Evolutionary conservation across 2,797 vertebrate genomes (phyloP).

Genomic region (Okamejei kenojei): DNA sequence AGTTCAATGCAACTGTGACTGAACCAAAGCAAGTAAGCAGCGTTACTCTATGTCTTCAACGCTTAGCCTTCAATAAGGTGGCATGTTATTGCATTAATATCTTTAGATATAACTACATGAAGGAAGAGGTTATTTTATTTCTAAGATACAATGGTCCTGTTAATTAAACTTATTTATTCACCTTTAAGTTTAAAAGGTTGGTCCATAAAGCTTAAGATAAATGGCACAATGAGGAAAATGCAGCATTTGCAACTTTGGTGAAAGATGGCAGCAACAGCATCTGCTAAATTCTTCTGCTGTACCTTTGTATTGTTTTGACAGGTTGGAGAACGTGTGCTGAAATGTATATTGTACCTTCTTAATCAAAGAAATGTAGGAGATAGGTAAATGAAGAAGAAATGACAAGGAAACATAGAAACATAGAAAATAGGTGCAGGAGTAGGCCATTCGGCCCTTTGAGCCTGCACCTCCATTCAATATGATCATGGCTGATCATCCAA

Average conservation of each 20-base stretch:
- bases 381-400: background rate
- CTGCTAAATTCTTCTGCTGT: no score
- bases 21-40: background rate
- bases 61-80: background rate
- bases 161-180: background rate
- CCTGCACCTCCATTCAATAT: no score
- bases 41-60: no score
- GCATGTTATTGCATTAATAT: background rate
- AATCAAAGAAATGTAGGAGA: background rate
- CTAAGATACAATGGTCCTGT: no score
- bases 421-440: no score
- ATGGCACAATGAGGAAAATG: background rate
- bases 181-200: background rate
- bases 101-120: background rate
- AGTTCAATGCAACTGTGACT: background rate
- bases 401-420: background rate
- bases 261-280: background rate
- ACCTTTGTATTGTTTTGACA: no score
- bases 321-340: no score
- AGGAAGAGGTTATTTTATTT: background rate
- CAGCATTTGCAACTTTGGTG: background rate
- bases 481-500: no score
- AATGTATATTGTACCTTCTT: background rate
- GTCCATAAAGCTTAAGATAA: background rate
- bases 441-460: no score